Evolutionary conservation across 2,888 invertebrate genomes (phyloP).

Genomic region (Coelinius sp.): DNA sequence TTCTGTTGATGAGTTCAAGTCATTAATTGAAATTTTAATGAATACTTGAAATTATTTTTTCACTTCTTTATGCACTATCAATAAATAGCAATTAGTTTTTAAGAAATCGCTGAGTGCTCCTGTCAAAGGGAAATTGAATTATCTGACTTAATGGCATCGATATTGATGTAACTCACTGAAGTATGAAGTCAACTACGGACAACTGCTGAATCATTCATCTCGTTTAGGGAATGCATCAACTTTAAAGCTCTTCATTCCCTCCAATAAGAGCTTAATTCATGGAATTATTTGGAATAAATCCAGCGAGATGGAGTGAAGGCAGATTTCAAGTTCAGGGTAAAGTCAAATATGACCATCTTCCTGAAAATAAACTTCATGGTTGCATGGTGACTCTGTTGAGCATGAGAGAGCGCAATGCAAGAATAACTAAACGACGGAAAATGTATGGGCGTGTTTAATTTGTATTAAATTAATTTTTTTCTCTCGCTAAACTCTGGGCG

Average conservation of each 20-base stretch:
- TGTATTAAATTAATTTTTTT: constrained; percentile 56
- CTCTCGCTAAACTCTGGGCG: constrained; percentile 18
- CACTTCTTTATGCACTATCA: neutral
- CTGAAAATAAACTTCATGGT: constrained; percentile 14
- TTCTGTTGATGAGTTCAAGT: neutral
- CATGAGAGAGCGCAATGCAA: constrained; percentile 6
- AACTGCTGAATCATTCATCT: constrained; percentile 22
- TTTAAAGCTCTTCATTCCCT: constrained; percentile 33
- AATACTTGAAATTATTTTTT: neutral
- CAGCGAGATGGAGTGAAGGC: constrained; percentile 7
- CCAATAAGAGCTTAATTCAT: constrained; percentile 52
- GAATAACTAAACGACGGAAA: constrained; percentile 32
- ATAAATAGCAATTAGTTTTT: neutral
- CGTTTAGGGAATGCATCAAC: constrained; percentile 4
- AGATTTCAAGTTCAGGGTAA: neutral
- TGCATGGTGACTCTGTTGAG: neutral
- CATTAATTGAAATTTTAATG: neutral
- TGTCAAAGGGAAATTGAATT: neutral
- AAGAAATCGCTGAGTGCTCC: neutral
- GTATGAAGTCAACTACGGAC: neutral
- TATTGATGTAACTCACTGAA: neutral
- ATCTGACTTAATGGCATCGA: neutral
- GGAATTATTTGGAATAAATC: constrained; percentile 51
- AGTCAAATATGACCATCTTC: constrained; percentile 15
- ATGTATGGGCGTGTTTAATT: constrained; percentile 51